Conservation (phyloP, 2,888 invertebrate species). For the Temnothorax rugatulus region DNA sequence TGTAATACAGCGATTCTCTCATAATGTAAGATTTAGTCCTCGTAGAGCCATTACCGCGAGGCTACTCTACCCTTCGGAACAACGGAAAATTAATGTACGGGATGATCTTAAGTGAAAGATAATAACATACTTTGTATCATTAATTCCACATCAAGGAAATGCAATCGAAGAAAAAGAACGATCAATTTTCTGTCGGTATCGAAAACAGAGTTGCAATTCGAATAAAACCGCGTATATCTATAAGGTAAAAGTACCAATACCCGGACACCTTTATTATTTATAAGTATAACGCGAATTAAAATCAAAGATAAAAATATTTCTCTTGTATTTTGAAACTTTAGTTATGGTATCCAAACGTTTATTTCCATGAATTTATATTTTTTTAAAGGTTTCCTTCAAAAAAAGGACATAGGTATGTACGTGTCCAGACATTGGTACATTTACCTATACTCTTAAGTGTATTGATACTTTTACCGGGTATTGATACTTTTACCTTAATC, state of each 20-base stretch:
- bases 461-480: too few species aligned
- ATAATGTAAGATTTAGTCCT: conserved; percentile 23
- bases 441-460: too few species aligned
- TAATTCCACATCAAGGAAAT: neutral
- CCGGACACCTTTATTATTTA: too few species aligned
- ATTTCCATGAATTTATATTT: too few species aligned
- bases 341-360: too few species aligned
- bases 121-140: neutral
- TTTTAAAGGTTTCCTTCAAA: too few species aligned
- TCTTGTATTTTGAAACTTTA: too few species aligned
- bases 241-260: too few species aligned
- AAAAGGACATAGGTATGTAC: too few species aligned
- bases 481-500: neutral
- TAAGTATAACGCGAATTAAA: too few species aligned
- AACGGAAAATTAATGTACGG: conserved; percentile 16
- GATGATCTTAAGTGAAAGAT: neutral
- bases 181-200: neutral
- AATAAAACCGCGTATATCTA: neutral
- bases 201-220: neutral
- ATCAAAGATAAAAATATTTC: too few species aligned
- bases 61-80: neutral
- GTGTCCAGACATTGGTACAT: too few species aligned
- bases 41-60: neutral
- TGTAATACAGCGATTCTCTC: conserved; percentile 7
- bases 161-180: neutral